A percentile compares a stretch with the other conserved stretches of the same genome.
phyloP scores from a whole-genome alignment of 2,113 vertebrate species.

The Danionella cerebrum region DNA sequence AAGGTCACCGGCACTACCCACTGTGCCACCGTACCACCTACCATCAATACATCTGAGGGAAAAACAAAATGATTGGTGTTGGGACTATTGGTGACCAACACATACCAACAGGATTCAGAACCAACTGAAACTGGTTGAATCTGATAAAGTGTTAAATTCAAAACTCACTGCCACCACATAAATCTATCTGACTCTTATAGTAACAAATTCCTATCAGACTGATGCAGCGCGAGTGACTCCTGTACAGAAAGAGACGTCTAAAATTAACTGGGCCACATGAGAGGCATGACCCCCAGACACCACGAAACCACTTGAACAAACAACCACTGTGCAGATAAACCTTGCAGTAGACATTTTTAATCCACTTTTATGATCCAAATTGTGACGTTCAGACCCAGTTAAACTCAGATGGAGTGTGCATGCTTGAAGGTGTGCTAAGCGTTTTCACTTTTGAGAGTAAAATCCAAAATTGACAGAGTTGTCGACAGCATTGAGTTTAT shows the following conservation, averaged over 20 bases:
- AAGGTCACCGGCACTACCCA: too few species aligned
- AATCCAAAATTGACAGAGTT: not conserved
- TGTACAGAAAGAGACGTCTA: conserved; percentile 7
- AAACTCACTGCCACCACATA: not conserved
- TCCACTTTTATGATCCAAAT: not conserved
- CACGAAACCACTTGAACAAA: conserved; percentile 26
- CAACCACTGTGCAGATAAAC: conserved; percentile 5
- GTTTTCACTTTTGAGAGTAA: not conserved
- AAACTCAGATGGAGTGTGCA: not conserved
- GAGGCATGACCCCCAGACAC: conserved; percentile 41
- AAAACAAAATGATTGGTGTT: too few species aligned
- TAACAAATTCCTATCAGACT: not conserved
- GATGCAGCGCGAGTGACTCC: not conserved
- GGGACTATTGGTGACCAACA: too few species aligned
- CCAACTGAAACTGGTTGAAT: not conserved
- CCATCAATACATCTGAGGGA: too few species aligned
- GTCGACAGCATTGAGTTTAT: conserved; percentile 16
- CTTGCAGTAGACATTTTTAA: not conserved
- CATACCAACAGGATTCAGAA: too few species aligned
- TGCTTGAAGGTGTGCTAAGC: not conserved
- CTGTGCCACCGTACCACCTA: too few species aligned
- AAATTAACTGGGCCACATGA: conserved; percentile 20
- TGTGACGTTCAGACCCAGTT: not conserved
- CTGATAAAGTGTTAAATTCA: not conserved
- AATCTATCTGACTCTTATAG: not conserved